Conservation (phyloP, 92 coral and sea anemone genomes). For the Pocillopora grandis region DNA sequence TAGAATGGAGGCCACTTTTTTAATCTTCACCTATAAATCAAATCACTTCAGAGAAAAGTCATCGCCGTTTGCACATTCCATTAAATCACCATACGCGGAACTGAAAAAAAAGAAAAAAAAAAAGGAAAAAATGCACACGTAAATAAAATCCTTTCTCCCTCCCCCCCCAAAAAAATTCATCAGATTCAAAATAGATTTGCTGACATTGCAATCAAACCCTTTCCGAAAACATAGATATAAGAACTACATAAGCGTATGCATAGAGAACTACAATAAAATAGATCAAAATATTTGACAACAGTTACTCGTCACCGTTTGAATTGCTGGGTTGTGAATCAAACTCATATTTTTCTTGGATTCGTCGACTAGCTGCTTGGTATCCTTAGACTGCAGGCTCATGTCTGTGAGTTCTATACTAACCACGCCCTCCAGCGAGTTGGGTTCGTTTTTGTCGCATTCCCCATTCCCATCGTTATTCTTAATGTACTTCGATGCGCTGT, state of each 20-base stretch:
- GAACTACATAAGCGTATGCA: background rate
- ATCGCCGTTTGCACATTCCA: too few species aligned
- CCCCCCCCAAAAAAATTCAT: too few species aligned
- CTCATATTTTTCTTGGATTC: conserved; percentile 58
- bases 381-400: conserved; percentile 66
- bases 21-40: too few species aligned
- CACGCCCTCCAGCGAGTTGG: conserved; percentile 49
- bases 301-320: conserved; percentile 79
- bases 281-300: conserved; percentile 92
- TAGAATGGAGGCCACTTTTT: too few species aligned
- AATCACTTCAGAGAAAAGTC: too few species aligned
- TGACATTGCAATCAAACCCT: background rate
- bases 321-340: conserved; percentile 55
- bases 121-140: too few species aligned
- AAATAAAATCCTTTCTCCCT: too few species aligned
- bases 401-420: conserved; percentile 64
- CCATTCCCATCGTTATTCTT: conserved; percentile 33
- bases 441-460: conserved; percentile 37
- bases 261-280: background rate
- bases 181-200: background rate
- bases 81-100: too few species aligned
- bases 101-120: too few species aligned
- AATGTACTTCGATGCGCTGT: conserved; percentile 76
- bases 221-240: conserved; percentile 13
- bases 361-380: conserved; percentile 30